Conservation (phyloP, 1,140 invertebrate species). For the Colletes latitarsis region DNA sequence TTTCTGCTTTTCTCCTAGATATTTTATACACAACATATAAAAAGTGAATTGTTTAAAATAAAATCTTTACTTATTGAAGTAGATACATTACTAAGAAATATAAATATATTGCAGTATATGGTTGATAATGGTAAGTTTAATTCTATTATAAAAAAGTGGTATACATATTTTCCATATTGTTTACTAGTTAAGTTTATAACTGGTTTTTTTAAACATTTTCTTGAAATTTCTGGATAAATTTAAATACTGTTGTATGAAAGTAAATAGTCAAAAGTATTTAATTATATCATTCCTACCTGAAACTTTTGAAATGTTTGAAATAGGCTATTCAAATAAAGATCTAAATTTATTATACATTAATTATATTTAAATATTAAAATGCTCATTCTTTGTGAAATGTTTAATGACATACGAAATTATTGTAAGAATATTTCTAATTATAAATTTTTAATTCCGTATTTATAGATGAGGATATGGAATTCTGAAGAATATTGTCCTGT, state of each 20-base stretch:
- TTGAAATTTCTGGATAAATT: neutral
- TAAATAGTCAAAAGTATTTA: neutral
- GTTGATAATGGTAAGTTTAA: conserved; percentile 25
- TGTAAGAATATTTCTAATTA: neutral
- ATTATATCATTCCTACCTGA: too few relatives aligned
- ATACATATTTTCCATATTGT: too few relatives aligned
- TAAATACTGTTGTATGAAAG: neutral
- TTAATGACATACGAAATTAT: neutral
- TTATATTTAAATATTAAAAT: neutral
- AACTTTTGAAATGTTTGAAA: too few relatives aligned
- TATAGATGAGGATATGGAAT: conserved; percentile 5
- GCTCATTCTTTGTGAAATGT: neutral
- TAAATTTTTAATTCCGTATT: neutral
- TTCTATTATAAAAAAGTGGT: neutral
- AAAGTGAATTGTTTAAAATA: conserved; percentile 54
- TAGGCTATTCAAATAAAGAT: too few relatives aligned
- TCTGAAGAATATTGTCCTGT: neutral
- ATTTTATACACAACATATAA: conserved; percentile 40
- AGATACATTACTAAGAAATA: conserved; percentile 58
- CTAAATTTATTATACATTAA: too few relatives aligned
- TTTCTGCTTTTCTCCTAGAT: conserved; percentile 46
- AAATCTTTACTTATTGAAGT: conserved; percentile 50
- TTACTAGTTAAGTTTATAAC: too few relatives aligned
- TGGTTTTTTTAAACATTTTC: neutral
- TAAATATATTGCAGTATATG: conserved; percentile 39